Conservation (phyloP, 2,888 invertebrate genomes). For the Clepsis dumicolana region DNA sequence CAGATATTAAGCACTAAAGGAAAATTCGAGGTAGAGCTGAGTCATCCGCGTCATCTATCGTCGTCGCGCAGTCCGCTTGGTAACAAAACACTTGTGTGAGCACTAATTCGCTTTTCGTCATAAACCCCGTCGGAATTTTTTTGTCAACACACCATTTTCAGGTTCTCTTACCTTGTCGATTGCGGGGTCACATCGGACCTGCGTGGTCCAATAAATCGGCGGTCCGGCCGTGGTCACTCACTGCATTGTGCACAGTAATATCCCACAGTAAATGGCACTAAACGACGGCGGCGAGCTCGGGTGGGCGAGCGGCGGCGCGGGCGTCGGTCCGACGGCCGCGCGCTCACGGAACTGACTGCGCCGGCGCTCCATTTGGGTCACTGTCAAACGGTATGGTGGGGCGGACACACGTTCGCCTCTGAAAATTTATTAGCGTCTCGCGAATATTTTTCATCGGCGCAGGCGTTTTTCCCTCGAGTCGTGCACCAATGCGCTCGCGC, state of each 20-base stretch:
- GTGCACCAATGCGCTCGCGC: slow-evolving; percentile 70
- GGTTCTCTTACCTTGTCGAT: slow-evolving; percentile 68
- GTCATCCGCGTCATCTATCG: slow-evolving; percentile 69
- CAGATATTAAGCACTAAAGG: slow-evolving; percentile 65
- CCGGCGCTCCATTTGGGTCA: slow-evolving; percentile 84
- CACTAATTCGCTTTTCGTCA: slow-evolving; percentile 52
- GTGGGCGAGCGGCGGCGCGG: slow-evolving; percentile 51
- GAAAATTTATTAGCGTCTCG: slow-evolving; percentile 79
- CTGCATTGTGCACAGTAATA: slow-evolving; percentile 77
- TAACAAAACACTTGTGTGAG: slow-evolving; percentile 56
- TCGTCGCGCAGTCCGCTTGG: slow-evolving; percentile 53
- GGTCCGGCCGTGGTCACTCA: slow-evolving; percentile 70
- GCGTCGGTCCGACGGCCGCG: slow-evolving; percentile 66
- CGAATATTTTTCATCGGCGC: slow-evolving; percentile 79
- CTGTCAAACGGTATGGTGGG: slow-evolving; percentile 83
- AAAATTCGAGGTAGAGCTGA: slow-evolving; percentile 83
- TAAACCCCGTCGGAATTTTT: slow-evolving; percentile 47
- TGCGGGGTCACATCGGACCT: slow-evolving; percentile 60
- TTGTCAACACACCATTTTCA: slow-evolving; percentile 56
- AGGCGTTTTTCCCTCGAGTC: slow-evolving; percentile 75
- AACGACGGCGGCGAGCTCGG: slow-evolving; percentile 62
- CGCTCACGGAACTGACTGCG: slow-evolving; percentile 84
- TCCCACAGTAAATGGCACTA: slow-evolving; percentile 76
- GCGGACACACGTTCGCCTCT: slow-evolving; percentile 78
- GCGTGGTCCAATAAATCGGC: slow-evolving; percentile 57